These are phyloP conservation scores for Formica aserva DNA, from an alignment of 2,888 invertebrate genomes.

Conservation along the genomic window DNA sequence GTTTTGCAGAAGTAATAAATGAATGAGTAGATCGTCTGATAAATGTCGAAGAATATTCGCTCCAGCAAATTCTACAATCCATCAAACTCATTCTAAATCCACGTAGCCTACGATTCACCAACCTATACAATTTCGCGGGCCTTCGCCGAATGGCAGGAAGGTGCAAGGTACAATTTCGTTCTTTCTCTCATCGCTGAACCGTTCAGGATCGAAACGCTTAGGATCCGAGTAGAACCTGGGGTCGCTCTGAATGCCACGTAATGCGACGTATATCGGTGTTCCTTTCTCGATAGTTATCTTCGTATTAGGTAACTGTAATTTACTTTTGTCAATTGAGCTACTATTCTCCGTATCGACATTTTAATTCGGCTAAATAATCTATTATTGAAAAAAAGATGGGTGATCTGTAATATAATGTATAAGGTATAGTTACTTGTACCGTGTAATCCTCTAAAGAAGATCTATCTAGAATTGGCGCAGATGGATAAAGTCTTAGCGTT, in stretches of 20 bases:
- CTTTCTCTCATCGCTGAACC: conserved; percentile 79
- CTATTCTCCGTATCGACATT: neutral
- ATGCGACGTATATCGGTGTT: conserved; percentile 73
- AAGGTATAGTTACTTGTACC: conserved; percentile 57
- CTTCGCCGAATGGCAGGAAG: conserved; percentile 80
- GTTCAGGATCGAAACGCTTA: conserved; percentile 77
- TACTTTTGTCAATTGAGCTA: neutral
- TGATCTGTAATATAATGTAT: neutral
- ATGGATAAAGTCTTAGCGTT: conserved; percentile 79
- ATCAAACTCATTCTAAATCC: neutral
- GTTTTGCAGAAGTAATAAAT: neutral
- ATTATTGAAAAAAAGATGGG: neutral
- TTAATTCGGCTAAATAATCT: neutral
- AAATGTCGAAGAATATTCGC: neutral
- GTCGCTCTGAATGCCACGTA: conserved; percentile 77
- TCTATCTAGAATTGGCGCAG: conserved; percentile 79
- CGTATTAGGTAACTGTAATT: conserved; percentile 76
- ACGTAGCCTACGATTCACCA: neutral
- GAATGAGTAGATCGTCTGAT: neutral
- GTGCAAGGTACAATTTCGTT: conserved; percentile 72
- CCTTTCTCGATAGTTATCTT: conserved; percentile 77
- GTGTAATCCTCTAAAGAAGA: conserved; percentile 75
- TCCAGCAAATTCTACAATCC: neutral
- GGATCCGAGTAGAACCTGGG: conserved; percentile 75
- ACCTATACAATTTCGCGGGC: conserved; percentile 79